Conservation (phyloP, 1,140 invertebrate genomes). For the Drosophila burlai region DNA sequence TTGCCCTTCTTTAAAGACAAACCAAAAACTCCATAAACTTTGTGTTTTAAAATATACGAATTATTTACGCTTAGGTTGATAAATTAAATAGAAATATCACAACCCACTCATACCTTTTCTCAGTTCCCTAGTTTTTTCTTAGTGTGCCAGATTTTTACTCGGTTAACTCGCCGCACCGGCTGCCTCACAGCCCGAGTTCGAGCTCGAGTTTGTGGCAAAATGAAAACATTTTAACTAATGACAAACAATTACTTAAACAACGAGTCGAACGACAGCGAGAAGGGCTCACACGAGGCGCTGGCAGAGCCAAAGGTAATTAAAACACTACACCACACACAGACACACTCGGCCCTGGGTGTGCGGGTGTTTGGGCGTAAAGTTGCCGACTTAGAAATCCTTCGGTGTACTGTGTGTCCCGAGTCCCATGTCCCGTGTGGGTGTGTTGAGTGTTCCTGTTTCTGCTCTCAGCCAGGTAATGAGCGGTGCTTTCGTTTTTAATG, state of each 20-base stretch:
- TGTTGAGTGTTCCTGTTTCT: conserved; percentile 20
- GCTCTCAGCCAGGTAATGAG: conserved; percentile 68
- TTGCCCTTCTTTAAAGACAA: too few species aligned
- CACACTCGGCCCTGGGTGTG: conserved; percentile 10
- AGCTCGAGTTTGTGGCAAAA: conserved; percentile 51
- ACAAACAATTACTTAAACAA: conserved; percentile 83
- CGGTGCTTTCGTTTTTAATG: conserved; percentile 76
- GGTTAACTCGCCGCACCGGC: background rate
- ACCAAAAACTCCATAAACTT: too few species aligned
- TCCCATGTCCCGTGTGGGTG: conserved; percentile 5
- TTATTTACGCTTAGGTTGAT: background rate
- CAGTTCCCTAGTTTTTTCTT: background rate
- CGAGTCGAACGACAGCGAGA: conserved; percentile 59
- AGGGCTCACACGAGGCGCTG: conserved; percentile 38
- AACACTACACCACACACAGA: conserved; percentile 50
- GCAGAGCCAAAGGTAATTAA: conserved; percentile 74
- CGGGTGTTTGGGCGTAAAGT: conserved; percentile 73
- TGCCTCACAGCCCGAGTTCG: background rate
- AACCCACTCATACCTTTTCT: too few species aligned
- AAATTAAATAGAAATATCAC: background rate
- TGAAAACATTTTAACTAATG: conserved; percentile 83
- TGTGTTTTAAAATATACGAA: too few species aligned
- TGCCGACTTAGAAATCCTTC: conserved; percentile 71
- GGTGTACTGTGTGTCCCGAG: conserved; percentile 24
- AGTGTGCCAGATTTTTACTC: conserved; percentile 6